phyloP scores from a whole-genome alignment of 2,888 invertebrate genomes.

The Xylota sylvarum region DNA sequence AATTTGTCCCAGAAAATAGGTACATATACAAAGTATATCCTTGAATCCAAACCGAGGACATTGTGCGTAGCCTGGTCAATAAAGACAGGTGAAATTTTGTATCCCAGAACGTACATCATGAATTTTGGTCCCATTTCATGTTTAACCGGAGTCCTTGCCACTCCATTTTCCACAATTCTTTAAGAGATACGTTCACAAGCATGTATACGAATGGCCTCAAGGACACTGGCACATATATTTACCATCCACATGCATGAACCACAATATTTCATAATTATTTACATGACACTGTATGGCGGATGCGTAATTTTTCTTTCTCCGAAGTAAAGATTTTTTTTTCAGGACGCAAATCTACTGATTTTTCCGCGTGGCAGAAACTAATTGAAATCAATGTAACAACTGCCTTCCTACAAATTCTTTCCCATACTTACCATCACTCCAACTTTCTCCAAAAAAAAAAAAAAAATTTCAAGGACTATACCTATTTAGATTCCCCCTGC shows the following conservation, averaged over 20 bases:
- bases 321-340: not conserved
- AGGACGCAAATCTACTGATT: not conserved
- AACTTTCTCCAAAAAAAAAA: not conserved
- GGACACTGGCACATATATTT: not conserved
- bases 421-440: not conserved
- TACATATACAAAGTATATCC: too few relatives aligned
- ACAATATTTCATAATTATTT: slow-evolving; percentile 2
- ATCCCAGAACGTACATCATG: too few relatives aligned
- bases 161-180: too few relatives aligned
- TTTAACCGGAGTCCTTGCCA: too few relatives aligned
- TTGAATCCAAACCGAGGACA: too few relatives aligned
- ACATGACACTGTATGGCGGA: not conserved
- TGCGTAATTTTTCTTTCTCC: not conserved
- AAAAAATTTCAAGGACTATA: not conserved
- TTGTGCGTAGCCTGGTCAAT: too few relatives aligned
- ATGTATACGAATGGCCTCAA: not conserved
- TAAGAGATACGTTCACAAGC: not conserved
- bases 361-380: slow-evolving; percentile 1
- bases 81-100: too few relatives aligned
- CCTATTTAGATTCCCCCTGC: not conserved
- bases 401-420: slow-evolving; percentile 1
- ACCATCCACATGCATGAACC: slow-evolving; percentile 9
- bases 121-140: too few relatives aligned
- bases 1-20: too few relatives aligned
- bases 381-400: slow-evolving; percentile 23